These are phyloP conservation scores for Siniperca scherzeri DNA, from an alignment of 2,797 vertebrate genomes.

Conservation along the genomic window DNA sequence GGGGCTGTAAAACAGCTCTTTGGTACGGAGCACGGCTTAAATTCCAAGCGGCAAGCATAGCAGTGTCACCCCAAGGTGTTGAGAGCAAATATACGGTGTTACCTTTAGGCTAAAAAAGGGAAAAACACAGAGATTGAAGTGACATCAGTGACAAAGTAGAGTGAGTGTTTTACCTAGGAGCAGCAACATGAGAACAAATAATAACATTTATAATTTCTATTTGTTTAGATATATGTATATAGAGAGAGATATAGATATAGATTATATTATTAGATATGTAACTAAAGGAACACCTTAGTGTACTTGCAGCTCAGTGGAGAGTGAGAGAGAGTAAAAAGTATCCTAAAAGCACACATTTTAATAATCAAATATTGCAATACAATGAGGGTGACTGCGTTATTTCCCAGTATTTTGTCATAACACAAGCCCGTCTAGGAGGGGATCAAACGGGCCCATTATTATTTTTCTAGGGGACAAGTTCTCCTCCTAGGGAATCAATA, in stretches of 20 bases:
- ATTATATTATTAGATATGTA: background rate
- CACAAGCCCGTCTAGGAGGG: background rate
- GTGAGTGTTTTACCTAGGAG: constrained; percentile 46
- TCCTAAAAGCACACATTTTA: background rate
- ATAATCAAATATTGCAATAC: background rate
- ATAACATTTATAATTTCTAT: constrained; percentile 22
- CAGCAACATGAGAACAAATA: constrained; percentile 33
- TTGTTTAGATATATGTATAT: background rate
- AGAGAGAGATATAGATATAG: too few relatives aligned
- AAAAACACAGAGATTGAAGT: constrained; percentile 62
- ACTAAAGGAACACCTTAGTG: background rate
- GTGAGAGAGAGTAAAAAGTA: background rate
- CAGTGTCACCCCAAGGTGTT: constrained; percentile 74
- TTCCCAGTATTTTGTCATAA: background rate
- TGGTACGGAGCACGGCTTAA: constrained; percentile 62
- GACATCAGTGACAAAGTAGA: constrained; percentile 58
- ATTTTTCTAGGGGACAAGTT: background rate
- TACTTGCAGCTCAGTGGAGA: background rate
- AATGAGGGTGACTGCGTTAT: background rate
- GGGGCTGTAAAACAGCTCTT: constrained; percentile 75
- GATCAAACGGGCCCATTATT: background rate
- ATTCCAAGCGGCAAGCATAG: constrained; percentile 73
- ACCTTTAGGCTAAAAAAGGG: constrained; percentile 74
- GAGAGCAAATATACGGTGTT: constrained; percentile 77
- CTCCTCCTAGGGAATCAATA: background rate